Percentiles rank a stretch among this genome's conserved stretches.
Evolutionary conservation across 2,113 vertebrate species (phyloP).

Genomic region (Engraulis encrasicolus): DNA sequence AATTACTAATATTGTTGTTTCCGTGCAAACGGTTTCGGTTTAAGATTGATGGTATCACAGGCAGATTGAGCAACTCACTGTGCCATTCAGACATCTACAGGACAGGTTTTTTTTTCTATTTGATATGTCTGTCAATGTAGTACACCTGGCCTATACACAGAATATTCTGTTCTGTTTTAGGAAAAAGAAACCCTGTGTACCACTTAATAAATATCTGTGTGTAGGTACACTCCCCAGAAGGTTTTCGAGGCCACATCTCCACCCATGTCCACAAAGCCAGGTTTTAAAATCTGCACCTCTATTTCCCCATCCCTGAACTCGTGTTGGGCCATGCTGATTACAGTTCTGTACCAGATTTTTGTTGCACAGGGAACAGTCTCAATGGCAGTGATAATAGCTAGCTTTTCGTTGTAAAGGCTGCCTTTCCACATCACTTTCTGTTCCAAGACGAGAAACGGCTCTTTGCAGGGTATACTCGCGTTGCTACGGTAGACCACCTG

Average conservation of each 20-base stretch:
- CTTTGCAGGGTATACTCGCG: rapidly evolving
- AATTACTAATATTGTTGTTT: too few relatives aligned
- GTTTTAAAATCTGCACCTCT: background rate
- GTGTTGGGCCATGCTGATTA: constrained; percentile 15
- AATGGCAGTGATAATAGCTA: background rate
- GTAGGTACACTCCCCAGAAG: background rate
- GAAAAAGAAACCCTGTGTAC: background rate
- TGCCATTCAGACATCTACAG: background rate
- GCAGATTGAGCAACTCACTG: background rate
- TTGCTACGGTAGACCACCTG: constrained; percentile 61
- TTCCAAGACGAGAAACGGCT: background rate
- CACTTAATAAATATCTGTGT: background rate
- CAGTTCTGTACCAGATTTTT: background rate
- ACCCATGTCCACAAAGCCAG: background rate
- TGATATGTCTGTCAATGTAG: background rate
- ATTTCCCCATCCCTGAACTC: constrained; percentile 6
- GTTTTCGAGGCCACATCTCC: background rate
- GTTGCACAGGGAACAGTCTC: background rate
- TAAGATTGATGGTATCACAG: too few relatives aligned
- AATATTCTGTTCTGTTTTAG: background rate
- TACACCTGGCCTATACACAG: background rate
- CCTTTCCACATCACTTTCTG: background rate
- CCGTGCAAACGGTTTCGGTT: too few relatives aligned
- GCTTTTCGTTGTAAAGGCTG: rapidly evolving
- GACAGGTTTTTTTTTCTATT: background rate